phyloP scores from a whole-genome alignment of 1,140 invertebrate genomes.

The Drosophila pandora region DNA sequence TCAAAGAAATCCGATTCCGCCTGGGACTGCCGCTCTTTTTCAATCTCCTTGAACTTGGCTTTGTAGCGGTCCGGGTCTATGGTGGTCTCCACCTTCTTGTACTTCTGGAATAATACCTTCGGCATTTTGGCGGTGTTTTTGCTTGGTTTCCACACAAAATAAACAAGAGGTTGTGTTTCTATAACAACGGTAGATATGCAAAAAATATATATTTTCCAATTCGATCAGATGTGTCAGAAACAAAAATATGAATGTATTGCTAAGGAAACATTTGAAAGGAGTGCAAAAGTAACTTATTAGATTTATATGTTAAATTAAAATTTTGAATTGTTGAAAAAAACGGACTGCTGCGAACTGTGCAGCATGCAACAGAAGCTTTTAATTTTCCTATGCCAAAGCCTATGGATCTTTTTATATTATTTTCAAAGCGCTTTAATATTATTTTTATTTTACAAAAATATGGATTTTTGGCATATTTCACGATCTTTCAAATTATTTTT shows the following conservation, averaged over 20 bases:
- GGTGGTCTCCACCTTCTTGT: conserved; percentile 34
- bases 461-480: too few relatives aligned
- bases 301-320: too few relatives aligned
- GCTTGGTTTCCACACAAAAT: conserved; percentile 41
- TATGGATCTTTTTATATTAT: too few relatives aligned
- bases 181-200: conserved; percentile 33
- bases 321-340: neutral
- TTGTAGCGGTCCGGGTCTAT: conserved; percentile 40
- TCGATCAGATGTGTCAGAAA: conserved; percentile 27
- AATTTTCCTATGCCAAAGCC: too few relatives aligned
- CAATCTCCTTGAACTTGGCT: conserved; percentile 59
- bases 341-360: too few relatives aligned
- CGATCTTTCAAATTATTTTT: too few relatives aligned
- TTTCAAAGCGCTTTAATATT: too few relatives aligned
- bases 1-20: conserved; percentile 3
- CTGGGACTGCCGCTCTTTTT: conserved; percentile 5
- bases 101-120: conserved; percentile 42
- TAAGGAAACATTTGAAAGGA: neutral
- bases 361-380: too few relatives aligned
- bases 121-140: conserved; percentile 51
- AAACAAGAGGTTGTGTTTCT: conserved; percentile 44
- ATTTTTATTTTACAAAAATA: too few relatives aligned
- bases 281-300: neutral
- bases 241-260: conserved; percentile 6
- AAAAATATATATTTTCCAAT: conserved; percentile 17